Conservation (phyloP, 2,888 invertebrate genomes). For the Strigamia maritima region DNA sequence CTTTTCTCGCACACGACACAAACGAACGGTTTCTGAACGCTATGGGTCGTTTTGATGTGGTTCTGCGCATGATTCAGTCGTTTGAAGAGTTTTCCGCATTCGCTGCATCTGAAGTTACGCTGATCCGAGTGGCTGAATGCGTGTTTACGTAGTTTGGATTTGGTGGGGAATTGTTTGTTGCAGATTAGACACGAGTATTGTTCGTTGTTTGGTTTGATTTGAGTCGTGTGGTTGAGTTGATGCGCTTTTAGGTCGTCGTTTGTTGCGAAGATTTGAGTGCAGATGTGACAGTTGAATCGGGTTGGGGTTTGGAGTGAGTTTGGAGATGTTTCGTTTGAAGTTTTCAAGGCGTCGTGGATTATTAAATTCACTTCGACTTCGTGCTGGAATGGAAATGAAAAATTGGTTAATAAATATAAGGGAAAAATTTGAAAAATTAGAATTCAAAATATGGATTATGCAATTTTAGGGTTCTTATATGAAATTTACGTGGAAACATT, state of each 20-base stretch:
- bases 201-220: too few relatives aligned
- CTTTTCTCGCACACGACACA: constrained; percentile 7
- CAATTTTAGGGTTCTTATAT: too few relatives aligned
- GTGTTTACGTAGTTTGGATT: background rate
- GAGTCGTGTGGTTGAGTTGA: too few relatives aligned
- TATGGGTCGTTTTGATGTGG: background rate
- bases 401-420: background rate
- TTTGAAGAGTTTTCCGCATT: constrained; percentile 6
- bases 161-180: background rate
- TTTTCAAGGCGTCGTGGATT: background rate
- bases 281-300: background rate
- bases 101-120: background rate
- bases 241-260: background rate
- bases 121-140: background rate
- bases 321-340: too few relatives aligned
- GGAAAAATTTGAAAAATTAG: too few relatives aligned
- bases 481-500: too few relatives aligned
- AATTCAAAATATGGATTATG: too few relatives aligned
- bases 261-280: background rate
- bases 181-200: background rate
- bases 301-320: too few relatives aligned
- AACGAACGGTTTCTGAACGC: background rate
- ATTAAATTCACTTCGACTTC: constrained; percentile 11
- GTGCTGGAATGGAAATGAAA: background rate
- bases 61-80: background rate